Evolutionary conservation across 2,797 vertebrate genomes (phyloP).

Genomic region (Melanotaenia boesemani): DNA sequence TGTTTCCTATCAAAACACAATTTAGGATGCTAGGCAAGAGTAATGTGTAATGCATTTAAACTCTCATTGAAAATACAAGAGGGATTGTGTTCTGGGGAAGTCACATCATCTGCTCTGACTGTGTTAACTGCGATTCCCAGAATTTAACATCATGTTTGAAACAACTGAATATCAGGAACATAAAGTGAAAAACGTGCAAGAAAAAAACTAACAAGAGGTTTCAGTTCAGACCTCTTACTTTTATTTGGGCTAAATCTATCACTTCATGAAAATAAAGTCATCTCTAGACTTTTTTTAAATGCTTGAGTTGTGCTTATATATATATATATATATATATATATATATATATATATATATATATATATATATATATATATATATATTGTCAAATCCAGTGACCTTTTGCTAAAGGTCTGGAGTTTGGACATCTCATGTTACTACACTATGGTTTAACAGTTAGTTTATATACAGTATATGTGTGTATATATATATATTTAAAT

Average conservation of each 20-base stretch:
- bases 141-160: slow-evolving; percentile 15
- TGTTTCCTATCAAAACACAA: slow-evolving; percentile 58
- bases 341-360: too few species aligned
- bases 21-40: slow-evolving; percentile 22
- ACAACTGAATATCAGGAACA: slow-evolving; percentile 33
- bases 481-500: too few species aligned
- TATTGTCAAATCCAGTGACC: too few species aligned
- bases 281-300: too few species aligned
- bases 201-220: neutral
- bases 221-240: neutral
- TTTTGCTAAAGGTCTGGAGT: too few species aligned
- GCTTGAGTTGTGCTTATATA: too few species aligned
- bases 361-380: too few species aligned
- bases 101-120: slow-evolving; percentile 23
- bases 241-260: slow-evolving; percentile 17
- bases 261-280: neutral
- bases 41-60: slow-evolving; percentile 9
- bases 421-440: too few species aligned
- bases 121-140: slow-evolving; percentile 19
- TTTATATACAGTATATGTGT: too few species aligned
- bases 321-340: too few species aligned
- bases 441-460: too few species aligned
- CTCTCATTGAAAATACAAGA: too few species aligned
- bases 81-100: neutral
- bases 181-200: slow-evolving; percentile 1